Percentiles rank a stretch among this genome's conserved stretches.
These are phyloP conservation scores for Platysternon megacephalum DNA, from an alignment of 2,113 vertebrate genomes.

Conservation along the genomic window DNA sequence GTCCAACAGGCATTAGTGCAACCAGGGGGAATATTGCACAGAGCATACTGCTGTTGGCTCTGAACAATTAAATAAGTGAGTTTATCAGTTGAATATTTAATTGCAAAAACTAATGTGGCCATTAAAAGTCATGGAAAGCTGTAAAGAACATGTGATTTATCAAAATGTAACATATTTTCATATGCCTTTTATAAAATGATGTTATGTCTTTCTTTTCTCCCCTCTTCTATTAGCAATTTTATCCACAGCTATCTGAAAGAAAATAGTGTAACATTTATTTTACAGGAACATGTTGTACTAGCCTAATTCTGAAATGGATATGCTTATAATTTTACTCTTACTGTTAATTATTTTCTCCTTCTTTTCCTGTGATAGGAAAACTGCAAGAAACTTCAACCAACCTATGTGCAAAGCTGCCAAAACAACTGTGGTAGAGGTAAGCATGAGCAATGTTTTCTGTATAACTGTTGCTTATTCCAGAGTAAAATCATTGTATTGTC, in stretches of 20 bases:
- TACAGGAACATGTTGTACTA: background rate
- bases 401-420: constrained; percentile 98
- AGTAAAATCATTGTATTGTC: background rate
- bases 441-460: background rate
- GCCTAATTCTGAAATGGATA: background rate
- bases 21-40: background rate
- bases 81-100: background rate
- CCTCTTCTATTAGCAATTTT: background rate
- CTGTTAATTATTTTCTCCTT: background rate
- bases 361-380: constrained; percentile 84
- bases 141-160: background rate
- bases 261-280: background rate
- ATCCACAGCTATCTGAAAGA: background rate
- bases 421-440: constrained; percentile 95
- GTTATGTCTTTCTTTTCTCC: background rate
- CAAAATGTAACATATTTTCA: background rate
- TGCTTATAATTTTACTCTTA: background rate
- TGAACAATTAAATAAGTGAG: background rate
- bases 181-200: background rate
- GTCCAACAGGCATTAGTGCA: background rate
- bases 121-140: constrained; percentile 30
- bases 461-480: background rate
- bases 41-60: constrained; percentile 2
- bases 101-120: background rate
- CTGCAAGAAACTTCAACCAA: constrained; percentile 96